Evolutionary conservation across 2,888 invertebrate species (phyloP), one percentile per base, ranked within the genome.

Genomic region (Therioaphis trifolii): DNA sequence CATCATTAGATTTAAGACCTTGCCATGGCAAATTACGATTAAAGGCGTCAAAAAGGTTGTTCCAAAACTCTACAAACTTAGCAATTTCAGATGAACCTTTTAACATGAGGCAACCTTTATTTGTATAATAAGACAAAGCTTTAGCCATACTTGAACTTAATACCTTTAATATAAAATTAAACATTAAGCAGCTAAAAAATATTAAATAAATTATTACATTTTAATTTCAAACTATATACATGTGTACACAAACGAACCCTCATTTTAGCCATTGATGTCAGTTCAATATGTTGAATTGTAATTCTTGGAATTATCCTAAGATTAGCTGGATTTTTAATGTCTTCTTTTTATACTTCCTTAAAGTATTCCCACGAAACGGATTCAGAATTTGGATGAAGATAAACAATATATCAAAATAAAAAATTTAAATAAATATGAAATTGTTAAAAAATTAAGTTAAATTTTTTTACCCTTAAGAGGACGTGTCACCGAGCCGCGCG

Each of bases 251-350:
- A 15, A 14, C 63, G 63, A 29, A 63, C 29, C 5, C 29, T 14
- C 63, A 63, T 63, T 29, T 63, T 63, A 63, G 63, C 27, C 63
- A 35, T 63, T 7, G 29, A 29, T 15, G 63, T 63, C 18, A 35
- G 29, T 15, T 63, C 63, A 5, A 63, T 18, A 29, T 63, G 63
- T 15, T 63, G 63, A n/a, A 18, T 27, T 15, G 63, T 63, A 15
- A 29, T 63, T 9, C 15, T 63, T 5, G 63, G 63, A 15, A 29
- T 29, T 18, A 29, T 15, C 2, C 63, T 29, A 15, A 63, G 18
- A 29, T 63, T 63, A 15, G 2, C 63, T 15, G 27, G 63, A 14
- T 63, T 14, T 63, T 29, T 15, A 15, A 63, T 15, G 29, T 63
- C 63, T 35, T 29, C 29, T 15, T 63, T 63, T 14, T 63, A 63